phyloP scores from a whole-genome alignment of 2,888 invertebrate species.

The Ophraella communa region DNA sequence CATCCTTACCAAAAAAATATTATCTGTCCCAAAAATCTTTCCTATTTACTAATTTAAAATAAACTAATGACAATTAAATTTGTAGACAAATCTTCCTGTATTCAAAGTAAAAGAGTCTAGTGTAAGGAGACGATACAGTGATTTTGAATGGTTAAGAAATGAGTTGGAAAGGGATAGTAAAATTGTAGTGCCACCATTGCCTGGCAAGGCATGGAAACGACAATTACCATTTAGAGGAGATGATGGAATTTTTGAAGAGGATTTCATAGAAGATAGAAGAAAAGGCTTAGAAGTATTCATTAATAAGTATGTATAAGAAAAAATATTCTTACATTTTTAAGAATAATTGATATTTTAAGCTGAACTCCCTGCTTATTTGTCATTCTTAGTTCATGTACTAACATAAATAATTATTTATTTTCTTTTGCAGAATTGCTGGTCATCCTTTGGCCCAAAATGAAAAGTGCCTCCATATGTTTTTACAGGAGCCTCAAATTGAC shows the following conservation, averaged over 20 bases:
- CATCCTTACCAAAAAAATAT: too few relatives aligned
- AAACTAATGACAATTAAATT: too few relatives aligned
- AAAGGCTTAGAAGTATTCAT: constrained; percentile 98
- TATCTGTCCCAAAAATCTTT: too few relatives aligned
- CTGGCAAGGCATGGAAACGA: constrained; percentile 97
- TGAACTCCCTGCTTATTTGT: not conserved
- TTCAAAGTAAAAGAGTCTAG: constrained; percentile 99
- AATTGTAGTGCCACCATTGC: constrained; percentile 98
- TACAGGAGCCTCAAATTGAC: constrained; percentile 96
- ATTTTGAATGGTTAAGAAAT: constrained; percentile 99
- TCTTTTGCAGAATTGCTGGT: constrained; percentile 81
- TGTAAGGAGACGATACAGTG: constrained; percentile 96
- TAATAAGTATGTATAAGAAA: constrained; percentile 78
- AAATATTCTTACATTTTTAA: too few relatives aligned
- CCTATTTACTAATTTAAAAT: not conserved
- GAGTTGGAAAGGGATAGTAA: constrained; percentile 99
- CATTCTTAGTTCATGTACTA: not conserved
- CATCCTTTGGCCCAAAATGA: constrained; percentile 99
- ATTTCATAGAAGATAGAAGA: constrained; percentile 98
- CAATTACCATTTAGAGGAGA: constrained; percentile 98
- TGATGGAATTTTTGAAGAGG: constrained; percentile 99
- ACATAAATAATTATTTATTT: not conserved
- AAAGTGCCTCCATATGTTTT: constrained; percentile 98
- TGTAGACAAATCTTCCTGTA: constrained; percentile 98
- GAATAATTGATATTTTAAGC: too few relatives aligned